Base-by-base conservation (phyloP, 2,888 invertebrate genomes). In the Metopia argyrocephala region DNA sequence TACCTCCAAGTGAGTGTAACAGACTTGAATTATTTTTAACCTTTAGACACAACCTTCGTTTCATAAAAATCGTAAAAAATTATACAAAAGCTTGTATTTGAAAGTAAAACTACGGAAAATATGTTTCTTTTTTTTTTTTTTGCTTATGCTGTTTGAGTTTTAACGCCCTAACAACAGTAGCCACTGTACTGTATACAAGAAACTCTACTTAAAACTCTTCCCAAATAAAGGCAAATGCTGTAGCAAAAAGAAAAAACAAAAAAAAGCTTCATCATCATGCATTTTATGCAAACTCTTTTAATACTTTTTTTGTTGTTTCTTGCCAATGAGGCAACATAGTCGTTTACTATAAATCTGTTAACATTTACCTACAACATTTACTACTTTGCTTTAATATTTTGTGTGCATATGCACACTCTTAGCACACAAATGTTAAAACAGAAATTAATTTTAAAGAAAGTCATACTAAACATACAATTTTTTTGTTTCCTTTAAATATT, bases 111-210 rank as follows among this genome's bases (percentile, higher is more conserved):
- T 3, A 62, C n/a, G n/a, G 52, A 52, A 52, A 2, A 21, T 21
- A 52, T n/a, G n/a, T 31, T 20, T 38, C 6, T 52, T 15, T 5
- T 28, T 57, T 74, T 57, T 31, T 45, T 54, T 18, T 59, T 48
- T 54, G 25, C 69, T 38, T 38, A 54, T 68, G 23, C 52, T 74
- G 61, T 48, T 66, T 6, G 21, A 61, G 54, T 71, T 73, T 73
- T 78, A 73, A 78, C 71, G 78, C 78, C 71, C 56, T 46, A 74
- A 68, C 65, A 74, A 48, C 45, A 66, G 38, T 25, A n/a, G 52
- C 48, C 38, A 46, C 45, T 48, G 45, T 59, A 71, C 59, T 59
- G 45, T 28, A 57, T 9, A 20, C 52, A 68, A 50, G 7, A 57
- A 48, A 31, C 23, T 31, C 45, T 48, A 64, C 59, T 5, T 70